Evolutionary conservation across 2,113 vertebrate species (phyloP), one percentile per base, ranked within the genome.

Genomic region (Grammomys surdaster): DNA sequence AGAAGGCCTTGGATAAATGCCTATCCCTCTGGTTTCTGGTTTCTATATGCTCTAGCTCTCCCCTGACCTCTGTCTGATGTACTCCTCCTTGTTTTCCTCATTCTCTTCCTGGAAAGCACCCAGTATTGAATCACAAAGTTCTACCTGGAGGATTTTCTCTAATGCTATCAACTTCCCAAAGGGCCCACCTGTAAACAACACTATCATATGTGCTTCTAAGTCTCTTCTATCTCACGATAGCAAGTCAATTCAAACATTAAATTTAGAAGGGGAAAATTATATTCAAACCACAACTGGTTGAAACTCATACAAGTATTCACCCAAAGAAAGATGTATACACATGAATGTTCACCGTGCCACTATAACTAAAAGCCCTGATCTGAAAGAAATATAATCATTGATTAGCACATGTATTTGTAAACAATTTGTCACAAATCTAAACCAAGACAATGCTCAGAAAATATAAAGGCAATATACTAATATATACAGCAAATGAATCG

Each of bases 401-500:
- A 84, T 46, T 58, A 58, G 69, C 75, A 51, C 63, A 81, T 82
- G 24, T 46, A 78, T 19, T 10, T 19, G 86, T 28, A 78, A 14
- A 91, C 22, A 93, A 78, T 56, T 19, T 69, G 9, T 63, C 56
- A 88, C 13, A 70, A 1, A 43, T 1, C 36, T 56, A 40, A 14
- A 54, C 48, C 17, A 10, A n/a, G 95, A 69, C n/a, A 87, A 28
- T 75, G 77, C 20, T 78, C 43, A 93, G 46, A 9, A 81, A 76
- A 73, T 69, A 22, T 3, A 72, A 86, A 86, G 51, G 76, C 4
- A 93, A 85, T 97, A 78, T 67, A 95, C 56, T 60, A 87, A 91
- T 81, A 72, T 6, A 20, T 17, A 58, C 43, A 67, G 24, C 4
- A 5, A 43, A 40, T 77, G 28, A 82, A 77, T 72, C 67, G 51